Base-by-base conservation (phyloP, 2,113 vertebrate genomes). In the Psephotus haematonotus region DNA sequence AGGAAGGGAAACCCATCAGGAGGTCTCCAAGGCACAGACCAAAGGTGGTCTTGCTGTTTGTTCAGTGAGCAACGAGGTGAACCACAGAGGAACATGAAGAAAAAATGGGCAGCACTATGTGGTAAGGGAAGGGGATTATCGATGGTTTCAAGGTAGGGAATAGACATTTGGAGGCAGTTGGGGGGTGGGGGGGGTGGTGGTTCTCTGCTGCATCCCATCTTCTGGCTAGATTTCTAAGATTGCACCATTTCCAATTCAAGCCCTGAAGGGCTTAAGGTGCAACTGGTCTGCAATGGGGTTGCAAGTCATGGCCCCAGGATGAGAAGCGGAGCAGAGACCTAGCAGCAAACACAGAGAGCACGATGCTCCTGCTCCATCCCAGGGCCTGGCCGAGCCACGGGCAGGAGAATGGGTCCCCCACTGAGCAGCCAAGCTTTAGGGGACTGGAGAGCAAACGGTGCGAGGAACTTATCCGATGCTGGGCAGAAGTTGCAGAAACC, bases 231-330 rank as follows among this genome's bases (percentile, higher is more conserved):
- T 96, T 92, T 95, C 83, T 85, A 82, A 82, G 63, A 87, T 90
- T 55, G 47, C 95, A 93, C 80, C 90, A 87, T 93, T 90, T 94
- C 96, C 7, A 19, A 96, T 94, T 77, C 94, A 95, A 97, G 95
- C 96, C 95, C 72, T 7, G 17, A 46, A 81, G 55, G 82, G 69
- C 96, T 96, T 93, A 95, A 97, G 88, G 96, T 97, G 96, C 93
- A 89, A 94, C 91, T 46, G 83, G 88, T 93, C 96, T 94, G 93
- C 95, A 95, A 82, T 77, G 91, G 91, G 91, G 83, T 90, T 93
- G 94, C 67, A 67, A 93, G 93, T 90, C 11, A 3, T 3, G 5
- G 90, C 94, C 92, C 75, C 82, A 74, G 93, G 93, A 90, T 4
- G 17, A 91, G 93, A 78, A 94, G 86, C n/a, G 7, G 88, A 95